Evolutionary conservation across 2,113 vertebrate species (phyloP).

Genomic region (Calidris pugnax): DNA sequence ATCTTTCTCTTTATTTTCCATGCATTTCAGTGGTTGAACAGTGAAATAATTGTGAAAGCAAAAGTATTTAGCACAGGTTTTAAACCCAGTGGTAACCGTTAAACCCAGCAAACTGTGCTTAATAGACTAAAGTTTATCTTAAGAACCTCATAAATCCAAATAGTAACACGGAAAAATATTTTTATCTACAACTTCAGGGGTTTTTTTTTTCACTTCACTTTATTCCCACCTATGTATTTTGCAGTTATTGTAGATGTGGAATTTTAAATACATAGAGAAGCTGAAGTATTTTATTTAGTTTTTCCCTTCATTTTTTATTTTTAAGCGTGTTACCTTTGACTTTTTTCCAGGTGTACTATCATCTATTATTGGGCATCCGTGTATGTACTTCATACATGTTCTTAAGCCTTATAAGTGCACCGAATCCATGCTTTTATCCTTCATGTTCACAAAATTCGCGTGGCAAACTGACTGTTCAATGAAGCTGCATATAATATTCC

Average conservation of each 20-base stretch:
- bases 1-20: neutral
- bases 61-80: neutral
- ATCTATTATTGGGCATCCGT: neutral
- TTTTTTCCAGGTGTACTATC: neutral
- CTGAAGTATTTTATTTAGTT: neutral
- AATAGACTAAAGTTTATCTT: neutral
- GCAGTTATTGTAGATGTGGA: neutral
- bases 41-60: neutral
- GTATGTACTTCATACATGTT: neutral
- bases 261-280: neutral
- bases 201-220: neutral
- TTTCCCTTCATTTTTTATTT: neutral
- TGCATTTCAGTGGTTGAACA: neutral
- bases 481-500: slow-evolving; percentile 29
- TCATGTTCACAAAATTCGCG: neutral
- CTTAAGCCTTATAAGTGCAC: neutral
- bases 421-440: slow-evolving; percentile 46
- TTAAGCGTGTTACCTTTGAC: neutral
- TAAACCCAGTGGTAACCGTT: neutral
- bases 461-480: neutral
- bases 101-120: too few relatives aligned
- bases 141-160: neutral
- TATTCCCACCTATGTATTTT: neutral
- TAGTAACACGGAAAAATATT: neutral
- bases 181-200: neutral